These are phyloP conservation scores for Drosophila lini DNA, from an alignment of 1,140 invertebrate species.

Conservation along the genomic window DNA sequence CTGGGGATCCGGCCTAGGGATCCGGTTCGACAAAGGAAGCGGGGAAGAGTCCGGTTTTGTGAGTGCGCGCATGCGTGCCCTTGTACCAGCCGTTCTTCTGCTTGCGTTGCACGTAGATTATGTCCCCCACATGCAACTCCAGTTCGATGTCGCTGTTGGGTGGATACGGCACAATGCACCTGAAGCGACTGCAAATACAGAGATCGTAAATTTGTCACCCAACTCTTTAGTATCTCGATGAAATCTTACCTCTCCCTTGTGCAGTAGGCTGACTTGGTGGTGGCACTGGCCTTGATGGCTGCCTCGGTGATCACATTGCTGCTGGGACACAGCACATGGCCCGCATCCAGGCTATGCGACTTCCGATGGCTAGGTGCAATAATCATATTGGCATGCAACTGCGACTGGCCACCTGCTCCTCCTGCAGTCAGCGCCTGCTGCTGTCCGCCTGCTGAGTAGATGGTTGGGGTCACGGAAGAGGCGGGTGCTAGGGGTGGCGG, in stretches of 20 bases:
- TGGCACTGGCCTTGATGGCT: conserved; percentile 77
- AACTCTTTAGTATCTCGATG: not conserved
- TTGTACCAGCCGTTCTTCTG: conserved; percentile 98
- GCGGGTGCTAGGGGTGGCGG: conserved; percentile 44
- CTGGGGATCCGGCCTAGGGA: conserved; percentile 36
- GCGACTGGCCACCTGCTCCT: conserved; percentile 39
- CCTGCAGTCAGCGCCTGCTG: conserved; percentile 32
- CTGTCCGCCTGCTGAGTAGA: conserved; percentile 41
- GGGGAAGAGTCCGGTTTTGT: conserved; percentile 96
- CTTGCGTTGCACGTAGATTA: conserved; percentile 96
- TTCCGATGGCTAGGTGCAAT: conserved; percentile 88
- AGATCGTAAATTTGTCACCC: conserved; percentile 49
- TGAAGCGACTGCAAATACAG: conserved; percentile 86
- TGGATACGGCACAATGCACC: conserved; percentile 97
- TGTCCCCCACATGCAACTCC: conserved; percentile 94
- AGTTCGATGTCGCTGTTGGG: conserved; percentile 96
- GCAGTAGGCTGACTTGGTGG: conserved; percentile 72
- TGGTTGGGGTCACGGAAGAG: conserved; percentile 13
- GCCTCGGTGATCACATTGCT: conserved; percentile 65
- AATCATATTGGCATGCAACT: conserved; percentile 72
- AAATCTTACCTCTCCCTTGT: conserved; percentile 68
- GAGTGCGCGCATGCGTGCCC: conserved; percentile 94
- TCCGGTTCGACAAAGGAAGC: conserved; percentile 94
- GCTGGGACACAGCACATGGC: conserved; percentile 77
- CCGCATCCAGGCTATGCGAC: conserved; percentile 91